phyloP scores from a whole-genome alignment of 2,113 vertebrate genomes.

The Climacteris rufus region DNA sequence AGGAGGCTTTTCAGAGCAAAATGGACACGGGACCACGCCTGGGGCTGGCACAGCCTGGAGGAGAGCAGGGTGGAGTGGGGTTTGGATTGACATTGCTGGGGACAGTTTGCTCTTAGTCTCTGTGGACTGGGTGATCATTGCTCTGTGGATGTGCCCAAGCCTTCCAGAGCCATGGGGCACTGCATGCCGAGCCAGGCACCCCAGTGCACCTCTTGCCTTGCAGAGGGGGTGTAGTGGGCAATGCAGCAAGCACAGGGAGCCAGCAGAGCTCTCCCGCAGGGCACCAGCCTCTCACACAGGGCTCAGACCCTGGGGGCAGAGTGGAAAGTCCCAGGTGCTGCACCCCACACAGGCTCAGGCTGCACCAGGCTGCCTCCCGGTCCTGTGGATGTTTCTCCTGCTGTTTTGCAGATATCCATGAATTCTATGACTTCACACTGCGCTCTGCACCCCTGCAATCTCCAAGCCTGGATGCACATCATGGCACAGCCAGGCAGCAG shows the following conservation, averaged over 20 bases:
- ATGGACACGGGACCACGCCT: not conserved
- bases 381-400: not conserved
- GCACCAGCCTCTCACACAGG: not conserved
- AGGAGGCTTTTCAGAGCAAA: not conserved
- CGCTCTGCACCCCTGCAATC: not conserved
- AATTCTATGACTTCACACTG: conserved; percentile 42
- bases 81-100: not conserved
- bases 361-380: not conserved
- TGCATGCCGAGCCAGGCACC: not conserved
- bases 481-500: not conserved
- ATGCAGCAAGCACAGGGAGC: not conserved
- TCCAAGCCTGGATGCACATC: fast-evolving
- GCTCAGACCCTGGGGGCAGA: not conserved
- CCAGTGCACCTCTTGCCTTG: not conserved
- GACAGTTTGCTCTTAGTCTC: not conserved
- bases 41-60: not conserved
- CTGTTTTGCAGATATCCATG: conserved; percentile 61
- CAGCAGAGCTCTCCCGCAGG: not conserved
- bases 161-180: not conserved
- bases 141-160: fast-evolving
- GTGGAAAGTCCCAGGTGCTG: not conserved
- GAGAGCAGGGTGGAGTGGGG: not conserved
- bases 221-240: not conserved
- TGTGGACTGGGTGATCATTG: fast-evolving
- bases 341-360: not conserved